A percentile compares a stretch with the other conserved stretches of the same genome.
These are phyloP conservation scores for Carabus problematicus DNA, from an alignment of 2,888 invertebrate genomes.

Conservation along the genomic window DNA sequence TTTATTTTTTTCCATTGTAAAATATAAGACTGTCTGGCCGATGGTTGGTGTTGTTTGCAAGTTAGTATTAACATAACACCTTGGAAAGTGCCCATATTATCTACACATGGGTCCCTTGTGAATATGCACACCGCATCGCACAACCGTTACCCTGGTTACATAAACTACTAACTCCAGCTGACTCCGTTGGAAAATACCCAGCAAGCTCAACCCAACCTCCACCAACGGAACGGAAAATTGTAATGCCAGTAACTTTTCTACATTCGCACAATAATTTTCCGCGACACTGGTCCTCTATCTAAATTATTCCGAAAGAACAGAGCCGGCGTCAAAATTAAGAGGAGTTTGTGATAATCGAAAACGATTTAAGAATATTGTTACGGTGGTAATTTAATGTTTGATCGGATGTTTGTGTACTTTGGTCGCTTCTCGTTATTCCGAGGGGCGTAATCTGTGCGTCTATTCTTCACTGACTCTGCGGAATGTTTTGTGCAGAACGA, in stretches of 20 bases:
- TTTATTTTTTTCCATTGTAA: too few relatives aligned
- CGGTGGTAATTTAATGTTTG: constrained; percentile 20
- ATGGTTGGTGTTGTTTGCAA: not conserved
- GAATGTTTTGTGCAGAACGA: too few relatives aligned
- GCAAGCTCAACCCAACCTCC: constrained; percentile 4
- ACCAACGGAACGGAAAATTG: constrained; percentile 26
- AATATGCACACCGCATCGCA: constrained; percentile 16
- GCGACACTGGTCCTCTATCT: constrained; percentile 29
- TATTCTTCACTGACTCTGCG: not conserved
- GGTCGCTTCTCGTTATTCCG: too few relatives aligned
- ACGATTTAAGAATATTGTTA: constrained; percentile 17
- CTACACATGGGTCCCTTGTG: constrained; percentile 3
- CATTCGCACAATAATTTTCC: constrained; percentile 25
- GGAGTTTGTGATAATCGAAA: constrained; percentile 28
- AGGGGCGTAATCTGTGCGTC: not conserved
- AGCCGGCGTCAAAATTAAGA: constrained; percentile 7
- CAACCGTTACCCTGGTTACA: constrained; percentile 12
- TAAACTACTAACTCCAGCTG: constrained; percentile 18
- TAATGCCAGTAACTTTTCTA: constrained; percentile 19
- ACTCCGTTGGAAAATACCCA: not conserved
- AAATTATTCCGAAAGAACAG: constrained; percentile 32
- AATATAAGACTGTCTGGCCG: too few relatives aligned
- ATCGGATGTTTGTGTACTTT: not conserved
- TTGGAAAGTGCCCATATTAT: constrained; percentile 7
- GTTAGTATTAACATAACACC: not conserved